Evolutionary conservation across 2,113 vertebrate genomes (phyloP).

Genomic region (Amblyopsis rosae): DNA sequence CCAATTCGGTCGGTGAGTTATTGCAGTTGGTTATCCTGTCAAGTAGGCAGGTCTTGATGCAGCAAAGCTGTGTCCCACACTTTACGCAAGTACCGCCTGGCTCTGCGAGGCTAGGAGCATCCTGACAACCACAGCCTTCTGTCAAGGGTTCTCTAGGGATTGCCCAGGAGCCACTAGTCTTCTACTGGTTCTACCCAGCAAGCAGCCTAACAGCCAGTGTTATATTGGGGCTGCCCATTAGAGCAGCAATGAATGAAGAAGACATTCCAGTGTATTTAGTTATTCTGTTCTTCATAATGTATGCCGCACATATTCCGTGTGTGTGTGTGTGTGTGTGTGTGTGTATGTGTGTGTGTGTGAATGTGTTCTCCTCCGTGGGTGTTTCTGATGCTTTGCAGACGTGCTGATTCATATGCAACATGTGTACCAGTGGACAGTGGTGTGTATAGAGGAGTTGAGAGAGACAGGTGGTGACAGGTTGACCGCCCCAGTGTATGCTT

Average conservation of each 20-base stretch:
- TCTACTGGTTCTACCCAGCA: background rate
- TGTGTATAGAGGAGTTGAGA: constrained; percentile 1
- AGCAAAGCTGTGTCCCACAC: no score
- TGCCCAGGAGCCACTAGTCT: background rate
- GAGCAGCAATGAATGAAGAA: no score
- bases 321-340: no score
- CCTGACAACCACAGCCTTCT: no score
- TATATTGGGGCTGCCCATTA: no score
- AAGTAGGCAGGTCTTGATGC: no score
- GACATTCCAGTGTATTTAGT: background rate
- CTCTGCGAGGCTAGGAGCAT: no score
- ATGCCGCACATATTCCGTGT: constrained; percentile 11
- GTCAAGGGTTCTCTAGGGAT: no score
- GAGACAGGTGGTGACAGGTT: constrained; percentile 9
- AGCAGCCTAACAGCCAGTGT: no score
- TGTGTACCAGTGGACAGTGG: constrained; percentile 3
- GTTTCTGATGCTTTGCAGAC: constrained; percentile 9
- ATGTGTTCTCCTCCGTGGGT: constrained; percentile 22
- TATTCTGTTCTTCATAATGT: background rate
- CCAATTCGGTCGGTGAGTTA: no score
- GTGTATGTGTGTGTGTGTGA: background rate
- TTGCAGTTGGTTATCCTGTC: no score
- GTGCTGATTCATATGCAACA: constrained; percentile 17
- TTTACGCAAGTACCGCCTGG: no score
- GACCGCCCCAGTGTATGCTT: constrained; percentile 2